Conservation (phyloP, 92 coral and sea anemone genomes). For the Montipora capitata region DNA sequence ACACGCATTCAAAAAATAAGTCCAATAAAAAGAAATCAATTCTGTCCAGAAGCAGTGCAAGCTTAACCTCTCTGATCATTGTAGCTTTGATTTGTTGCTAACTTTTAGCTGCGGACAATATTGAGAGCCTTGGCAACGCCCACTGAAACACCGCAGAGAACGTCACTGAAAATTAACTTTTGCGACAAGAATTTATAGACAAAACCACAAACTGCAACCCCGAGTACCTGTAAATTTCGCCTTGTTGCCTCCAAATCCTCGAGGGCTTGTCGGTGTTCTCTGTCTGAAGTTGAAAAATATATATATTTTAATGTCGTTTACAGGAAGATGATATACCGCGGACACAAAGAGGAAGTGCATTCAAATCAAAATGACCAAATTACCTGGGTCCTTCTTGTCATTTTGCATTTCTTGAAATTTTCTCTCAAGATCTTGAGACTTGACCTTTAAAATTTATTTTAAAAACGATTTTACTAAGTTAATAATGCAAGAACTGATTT, state of each 20-base stretch:
- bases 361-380: not conserved
- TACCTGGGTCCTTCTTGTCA: constrained; percentile 53
- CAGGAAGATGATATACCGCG: too few species aligned
- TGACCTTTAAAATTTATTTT: constrained; percentile 4
- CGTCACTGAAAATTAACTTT: too few species aligned
- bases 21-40: too few species aligned
- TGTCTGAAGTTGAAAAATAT: constrained; percentile 26
- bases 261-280: constrained; percentile 28
- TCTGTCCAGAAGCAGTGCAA: too few species aligned
- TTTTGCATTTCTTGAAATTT: constrained; percentile 52
- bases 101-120: too few species aligned
- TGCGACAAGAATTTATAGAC: not conserved
- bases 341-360: too few species aligned
- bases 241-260: constrained; percentile 53
- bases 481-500: too few species aligned
- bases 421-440: constrained; percentile 36
- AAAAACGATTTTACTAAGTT: not conserved
- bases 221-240: constrained; percentile 55
- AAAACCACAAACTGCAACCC: not conserved
- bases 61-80: too few species aligned
- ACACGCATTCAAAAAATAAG: not conserved
- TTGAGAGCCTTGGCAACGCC: too few species aligned
- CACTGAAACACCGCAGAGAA: too few species aligned
- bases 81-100: too few species aligned
- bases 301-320: too few species aligned